Base-by-base conservation (phyloP, 2,797 vertebrate genomes). In the Melanotaenia parkinsoni region DNA sequence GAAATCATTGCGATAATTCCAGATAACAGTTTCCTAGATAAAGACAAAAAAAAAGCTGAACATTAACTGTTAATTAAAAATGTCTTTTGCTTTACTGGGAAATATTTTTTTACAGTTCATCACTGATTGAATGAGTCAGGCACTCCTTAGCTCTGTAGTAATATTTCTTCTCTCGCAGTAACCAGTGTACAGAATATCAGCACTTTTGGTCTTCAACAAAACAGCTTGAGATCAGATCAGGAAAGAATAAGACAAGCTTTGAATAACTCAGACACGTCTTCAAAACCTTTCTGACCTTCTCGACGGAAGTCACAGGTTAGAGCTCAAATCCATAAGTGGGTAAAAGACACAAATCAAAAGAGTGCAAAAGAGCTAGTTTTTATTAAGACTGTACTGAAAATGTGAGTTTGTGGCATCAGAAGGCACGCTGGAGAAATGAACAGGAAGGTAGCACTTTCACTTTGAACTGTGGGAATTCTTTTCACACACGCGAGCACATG, bases 391-490 rank as follows among this genome's bases (percentile, higher is more conserved):
- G 64, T 53, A 73, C 84, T 84, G 80, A 86, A 90, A 87, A 82
- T 88, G 78, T 74, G 72, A 58, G 71, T 89, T 87, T 77, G 78
- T 82, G 74, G 74, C 77, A 80, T 81, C 77, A 79, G 53, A 83
- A 74, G 70, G 71, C 18, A 45, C 16, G 32, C 58, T 59, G 60
- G 53, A 85, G 74, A 83, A 71, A 79, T 7, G n/a, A 85, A 86
- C 59, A 85, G 63, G 61, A 86, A 87, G 72, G 63, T 79, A 80
- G 67, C 47, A 28, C 70, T 67, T 84, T 87, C 45, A 69, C 81
- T 82, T 83, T 87, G 54, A 87, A 88, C 77, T 77, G 70, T 84
- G 88, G 88, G 87, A 87, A 91, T 86, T 83, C 58, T 90, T 79
- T 70, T 72, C 58, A 40, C 67, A 50, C 71, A 28, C 63, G 35